Percentiles rank a stretch among this genome's conserved stretches.
Evolutionary conservation across 1,140 invertebrate species (phyloP).

Genomic region (Notospermus geniculatus): DNA sequence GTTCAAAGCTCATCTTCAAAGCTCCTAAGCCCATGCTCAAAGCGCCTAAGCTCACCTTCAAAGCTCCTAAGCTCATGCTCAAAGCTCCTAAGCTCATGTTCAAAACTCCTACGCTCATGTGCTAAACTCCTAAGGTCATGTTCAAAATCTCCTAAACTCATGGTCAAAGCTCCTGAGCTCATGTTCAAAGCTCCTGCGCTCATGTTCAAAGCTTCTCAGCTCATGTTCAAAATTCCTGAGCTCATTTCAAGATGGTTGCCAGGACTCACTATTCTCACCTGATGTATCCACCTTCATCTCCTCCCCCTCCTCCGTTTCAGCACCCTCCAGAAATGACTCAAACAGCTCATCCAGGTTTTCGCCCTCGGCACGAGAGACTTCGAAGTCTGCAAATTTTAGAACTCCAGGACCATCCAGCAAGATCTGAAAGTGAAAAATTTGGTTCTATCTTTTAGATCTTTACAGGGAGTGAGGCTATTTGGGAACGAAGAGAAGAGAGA

Average conservation of each 20-base stretch:
- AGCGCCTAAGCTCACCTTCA: background rate
- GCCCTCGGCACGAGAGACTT: constrained; percentile 50
- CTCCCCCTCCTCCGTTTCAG: constrained; percentile 12
- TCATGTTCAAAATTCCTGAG: constrained; percentile 4
- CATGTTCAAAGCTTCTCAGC: background rate
- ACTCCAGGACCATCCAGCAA: constrained; percentile 50
- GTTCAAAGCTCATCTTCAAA: too few relatives aligned
- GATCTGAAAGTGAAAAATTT: constrained; percentile 35
- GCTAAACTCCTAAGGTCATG: background rate
- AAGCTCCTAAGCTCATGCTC: too few relatives aligned
- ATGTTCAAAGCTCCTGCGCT: background rate
- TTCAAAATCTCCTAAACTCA: constrained; percentile 5
- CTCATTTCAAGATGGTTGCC: too few relatives aligned
- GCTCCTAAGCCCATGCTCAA: background rate
- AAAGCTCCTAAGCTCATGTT: constrained; percentile 13
- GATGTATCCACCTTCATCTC: background rate
- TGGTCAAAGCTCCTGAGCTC: background rate
- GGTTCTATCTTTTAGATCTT: background rate
- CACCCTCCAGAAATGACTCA: constrained; percentile 47
- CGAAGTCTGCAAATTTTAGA: constrained; percentile 55
- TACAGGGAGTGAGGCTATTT: background rate
- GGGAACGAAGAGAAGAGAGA: too few relatives aligned
- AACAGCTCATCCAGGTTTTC: constrained; percentile 54
- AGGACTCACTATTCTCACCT: background rate
- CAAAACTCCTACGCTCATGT: too few relatives aligned